Conservation (phyloP, 2,113 vertebrate species). For the Odocoileus hemionus region DNA sequence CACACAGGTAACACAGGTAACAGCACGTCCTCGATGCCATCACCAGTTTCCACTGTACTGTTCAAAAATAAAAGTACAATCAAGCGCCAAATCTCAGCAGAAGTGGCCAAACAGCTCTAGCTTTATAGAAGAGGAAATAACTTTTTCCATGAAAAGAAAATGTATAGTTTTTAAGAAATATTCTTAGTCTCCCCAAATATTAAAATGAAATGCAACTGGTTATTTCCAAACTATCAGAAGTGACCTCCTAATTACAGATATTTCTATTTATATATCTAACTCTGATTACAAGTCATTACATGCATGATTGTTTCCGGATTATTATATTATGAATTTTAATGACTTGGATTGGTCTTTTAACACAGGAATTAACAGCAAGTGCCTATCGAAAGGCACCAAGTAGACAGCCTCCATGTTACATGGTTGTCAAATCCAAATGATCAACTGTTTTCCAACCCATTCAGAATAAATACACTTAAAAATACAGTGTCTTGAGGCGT, state of each 20-base stretch:
- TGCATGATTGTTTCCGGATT: neutral
- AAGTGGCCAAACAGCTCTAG: neutral
- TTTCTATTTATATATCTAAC: neutral
- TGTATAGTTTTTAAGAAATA: neutral
- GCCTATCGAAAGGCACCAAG: neutral
- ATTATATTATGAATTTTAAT: neutral
- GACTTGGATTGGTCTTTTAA: neutral
- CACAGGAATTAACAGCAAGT: neutral
- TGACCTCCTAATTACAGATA: neutral
- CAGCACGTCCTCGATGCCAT: neutral
- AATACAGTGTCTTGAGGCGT: neutral
- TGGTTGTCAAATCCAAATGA: neutral
- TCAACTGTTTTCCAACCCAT: neutral
- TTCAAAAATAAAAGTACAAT: neutral
- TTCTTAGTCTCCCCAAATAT: neutral
- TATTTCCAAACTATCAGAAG: conserved; percentile 11
- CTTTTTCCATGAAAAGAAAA: neutral
- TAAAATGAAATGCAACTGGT: conserved; percentile 5
- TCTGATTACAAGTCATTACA: neutral
- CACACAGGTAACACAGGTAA: neutral
- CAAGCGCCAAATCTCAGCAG: neutral
- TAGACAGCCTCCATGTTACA: neutral
- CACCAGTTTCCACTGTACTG: too few species aligned
- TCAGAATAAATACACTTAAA: neutral
- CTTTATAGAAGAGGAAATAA: neutral